phyloP scores from a whole-genome alignment of 2,888 invertebrate genomes.

The Sipunculus nudus region DNA sequence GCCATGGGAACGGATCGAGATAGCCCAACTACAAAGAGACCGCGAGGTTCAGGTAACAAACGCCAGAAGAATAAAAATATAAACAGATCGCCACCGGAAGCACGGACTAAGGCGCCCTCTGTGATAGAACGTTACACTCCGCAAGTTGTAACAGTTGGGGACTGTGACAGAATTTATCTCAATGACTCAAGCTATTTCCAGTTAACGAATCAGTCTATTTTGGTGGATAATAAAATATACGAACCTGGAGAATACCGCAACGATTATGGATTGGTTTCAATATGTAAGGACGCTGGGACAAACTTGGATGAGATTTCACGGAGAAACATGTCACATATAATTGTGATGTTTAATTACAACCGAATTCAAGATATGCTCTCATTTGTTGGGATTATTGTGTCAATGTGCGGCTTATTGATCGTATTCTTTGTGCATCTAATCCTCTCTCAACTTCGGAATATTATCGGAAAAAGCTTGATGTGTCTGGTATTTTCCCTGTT shows the following conservation, averaged over 20 bases:
- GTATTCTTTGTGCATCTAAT: constrained; percentile 68
- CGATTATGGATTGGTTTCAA: neutral
- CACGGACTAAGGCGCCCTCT: no score
- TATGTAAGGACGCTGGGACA: neutral
- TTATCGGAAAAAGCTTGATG: constrained; percentile 70
- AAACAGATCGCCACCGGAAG: no score
- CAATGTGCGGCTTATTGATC: constrained; percentile 67
- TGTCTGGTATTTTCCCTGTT: constrained; percentile 69
- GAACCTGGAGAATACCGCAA: neutral
- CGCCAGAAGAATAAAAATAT: no score
- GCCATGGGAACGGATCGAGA: no score
- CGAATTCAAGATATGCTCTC: constrained; percentile 65
- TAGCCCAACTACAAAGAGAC: no score
- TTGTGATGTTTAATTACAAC: constrained; percentile 21
- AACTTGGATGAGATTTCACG: neutral
- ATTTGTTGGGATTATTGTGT: constrained; percentile 73
- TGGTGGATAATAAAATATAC: neutral
- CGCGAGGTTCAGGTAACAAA: no score
- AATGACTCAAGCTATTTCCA: no score
- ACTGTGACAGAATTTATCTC: no score
- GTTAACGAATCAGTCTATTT: constrained; percentile 17
- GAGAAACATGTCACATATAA: neutral
- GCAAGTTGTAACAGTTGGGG: no score
- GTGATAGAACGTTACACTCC: no score
- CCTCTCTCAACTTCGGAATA: constrained; percentile 68